Percentiles rank a stretch among this genome's conserved stretches.
These are phyloP conservation scores for Halictus ligatus DNA, from an alignment of 2,888 invertebrate species.

Conservation along the genomic window DNA sequence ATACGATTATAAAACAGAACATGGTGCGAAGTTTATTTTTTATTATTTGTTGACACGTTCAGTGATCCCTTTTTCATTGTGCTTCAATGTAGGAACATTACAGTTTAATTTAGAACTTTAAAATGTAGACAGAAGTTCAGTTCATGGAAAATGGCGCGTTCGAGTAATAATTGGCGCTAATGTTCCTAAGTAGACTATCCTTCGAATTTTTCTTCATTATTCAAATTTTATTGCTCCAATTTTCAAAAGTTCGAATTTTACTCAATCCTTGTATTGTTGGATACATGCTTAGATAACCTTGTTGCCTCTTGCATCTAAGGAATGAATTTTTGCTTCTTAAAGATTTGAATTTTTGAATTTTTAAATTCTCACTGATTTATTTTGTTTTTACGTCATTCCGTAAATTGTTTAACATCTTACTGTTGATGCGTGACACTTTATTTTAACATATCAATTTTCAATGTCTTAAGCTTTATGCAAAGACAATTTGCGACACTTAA, in stretches of 20 bases:
- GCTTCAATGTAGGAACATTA: conserved; percentile 9
- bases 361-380: conserved; percentile 76
- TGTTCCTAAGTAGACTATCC: conserved; percentile 75
- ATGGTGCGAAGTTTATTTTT: conserved; percentile 18
- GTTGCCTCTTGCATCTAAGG: not conserved
- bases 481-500: conserved; percentile 22
- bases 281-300: conserved; percentile 13
- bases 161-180: conserved; percentile 83
- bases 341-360: conserved; percentile 84
- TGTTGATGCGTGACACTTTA: conserved; percentile 4
- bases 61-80: not conserved
- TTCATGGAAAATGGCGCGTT: conserved; percentile 83
- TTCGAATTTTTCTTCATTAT: conserved; percentile 72
- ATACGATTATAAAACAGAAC: conserved; percentile 34
- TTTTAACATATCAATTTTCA: not conserved
- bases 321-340: conserved; percentile 26
- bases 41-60: not conserved
- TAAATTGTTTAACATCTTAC: conserved; percentile 32
- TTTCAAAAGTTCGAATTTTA: conserved; percentile 52
- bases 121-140: conserved; percentile 67
- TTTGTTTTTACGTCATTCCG: conserved; percentile 45
- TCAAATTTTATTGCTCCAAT: conserved; percentile 65
- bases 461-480: not conserved
- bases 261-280: conserved; percentile 26
- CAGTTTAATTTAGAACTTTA: conserved; percentile 29